Evolutionary conservation across 2,113 vertebrate genomes (phyloP).

Genomic region (Bufo bufo): DNA sequence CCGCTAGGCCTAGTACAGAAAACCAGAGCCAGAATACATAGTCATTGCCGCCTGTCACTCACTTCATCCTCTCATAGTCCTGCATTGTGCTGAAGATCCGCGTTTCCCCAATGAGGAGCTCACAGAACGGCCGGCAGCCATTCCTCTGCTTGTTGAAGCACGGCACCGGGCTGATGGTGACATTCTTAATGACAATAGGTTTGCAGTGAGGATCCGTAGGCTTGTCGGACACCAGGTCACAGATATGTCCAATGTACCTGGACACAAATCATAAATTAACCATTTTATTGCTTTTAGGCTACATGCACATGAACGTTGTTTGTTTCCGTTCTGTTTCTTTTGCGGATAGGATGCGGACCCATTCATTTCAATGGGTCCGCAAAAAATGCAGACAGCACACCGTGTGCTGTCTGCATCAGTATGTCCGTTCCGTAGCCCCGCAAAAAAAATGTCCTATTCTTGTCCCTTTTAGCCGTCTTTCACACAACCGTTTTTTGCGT

Average conservation of each 20-base stretch:
- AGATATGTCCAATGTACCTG: slow-evolving; percentile 96
- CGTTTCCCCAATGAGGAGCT: slow-evolving; percentile 94
- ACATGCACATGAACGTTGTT: too few relatives aligned
- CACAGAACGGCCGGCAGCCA: slow-evolving; percentile 96
- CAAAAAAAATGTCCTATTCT: too few relatives aligned
- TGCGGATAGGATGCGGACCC: too few relatives aligned
- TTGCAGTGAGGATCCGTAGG: slow-evolving; percentile 91
- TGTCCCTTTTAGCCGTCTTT: too few relatives aligned
- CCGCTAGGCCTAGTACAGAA: background rate
- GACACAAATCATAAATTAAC: slow-evolving; percentile 52
- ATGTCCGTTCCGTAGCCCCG: too few relatives aligned
- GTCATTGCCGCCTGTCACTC: slow-evolving; percentile 56
- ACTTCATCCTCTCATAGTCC: slow-evolving; percentile 98
- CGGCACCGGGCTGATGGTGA: slow-evolving; percentile 90
- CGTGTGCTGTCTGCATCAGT: too few relatives aligned
- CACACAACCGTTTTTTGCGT: too few relatives aligned
- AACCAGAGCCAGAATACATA: background rate
- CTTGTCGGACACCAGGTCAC: slow-evolving; percentile 94
- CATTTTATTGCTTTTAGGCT: background rate
- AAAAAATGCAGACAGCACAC: too few relatives aligned
- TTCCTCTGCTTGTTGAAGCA: slow-evolving; percentile 98
- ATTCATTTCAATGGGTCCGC: too few relatives aligned
- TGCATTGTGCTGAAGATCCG: slow-evolving; percentile 92
- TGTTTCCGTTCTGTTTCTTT: too few relatives aligned
- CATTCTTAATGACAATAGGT: slow-evolving; percentile 85